Percentiles rank a stretch among this genome's conserved stretches.
Evolutionary conservation across 2,797 vertebrate genomes (phyloP).

Genomic region (Prunella strophiata): DNA sequence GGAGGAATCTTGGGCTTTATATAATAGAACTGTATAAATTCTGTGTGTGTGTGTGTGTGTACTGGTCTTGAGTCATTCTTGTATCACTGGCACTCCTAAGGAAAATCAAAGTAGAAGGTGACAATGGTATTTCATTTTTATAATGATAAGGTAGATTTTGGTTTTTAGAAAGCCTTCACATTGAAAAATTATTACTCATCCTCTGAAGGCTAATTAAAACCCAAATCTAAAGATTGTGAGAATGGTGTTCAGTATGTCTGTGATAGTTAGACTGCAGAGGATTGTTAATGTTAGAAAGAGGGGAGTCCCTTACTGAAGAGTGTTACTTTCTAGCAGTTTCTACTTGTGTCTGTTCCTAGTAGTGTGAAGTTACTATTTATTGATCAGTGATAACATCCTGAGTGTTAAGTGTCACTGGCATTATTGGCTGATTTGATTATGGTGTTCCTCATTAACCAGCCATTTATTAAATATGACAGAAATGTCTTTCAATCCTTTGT

Average conservation of each 20-base stretch:
- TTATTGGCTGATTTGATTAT: not conserved
- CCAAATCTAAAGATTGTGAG: not conserved
- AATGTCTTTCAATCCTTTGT: not conserved
- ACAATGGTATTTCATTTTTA: not conserved
- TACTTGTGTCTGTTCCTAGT: not conserved
- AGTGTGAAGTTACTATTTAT: not conserved
- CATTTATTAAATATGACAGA: not conserved
- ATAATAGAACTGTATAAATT: not conserved
- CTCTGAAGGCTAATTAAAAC: not conserved
- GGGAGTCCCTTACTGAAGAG: not conserved
- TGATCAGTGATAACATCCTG: not conserved
- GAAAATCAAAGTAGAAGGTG: not conserved
- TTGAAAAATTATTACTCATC: conserved; percentile 8
- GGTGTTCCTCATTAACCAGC: not conserved
- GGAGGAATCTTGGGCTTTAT: not conserved
- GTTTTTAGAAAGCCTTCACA: not conserved
- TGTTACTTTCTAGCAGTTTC: not conserved
- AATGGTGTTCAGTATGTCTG: not conserved
- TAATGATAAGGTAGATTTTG: conserved; percentile 11
- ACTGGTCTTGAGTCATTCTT: conserved; percentile 11
- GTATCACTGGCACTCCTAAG: not conserved
- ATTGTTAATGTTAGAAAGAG: not conserved
- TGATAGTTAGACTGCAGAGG: not conserved
- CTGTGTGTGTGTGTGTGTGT: not conserved
- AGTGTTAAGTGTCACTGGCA: not conserved